These are phyloP conservation scores for Butastur rufipennis DNA, from an alignment of 2,113 vertebrate species.

Conservation along the genomic window DNA sequence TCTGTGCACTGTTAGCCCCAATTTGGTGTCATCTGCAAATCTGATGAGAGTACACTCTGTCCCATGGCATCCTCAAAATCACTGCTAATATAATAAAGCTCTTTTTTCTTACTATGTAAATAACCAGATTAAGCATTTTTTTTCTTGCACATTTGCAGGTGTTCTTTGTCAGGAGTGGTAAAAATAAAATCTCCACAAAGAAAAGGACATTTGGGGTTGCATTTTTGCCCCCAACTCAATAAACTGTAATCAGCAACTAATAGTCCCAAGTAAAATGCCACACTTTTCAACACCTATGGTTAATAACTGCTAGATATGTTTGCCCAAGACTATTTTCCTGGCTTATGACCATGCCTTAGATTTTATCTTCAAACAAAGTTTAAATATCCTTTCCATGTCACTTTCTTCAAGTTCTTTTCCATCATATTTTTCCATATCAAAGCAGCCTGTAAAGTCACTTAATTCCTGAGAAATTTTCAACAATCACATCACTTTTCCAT, in stretches of 20 bases:
- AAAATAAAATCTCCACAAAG: background rate
- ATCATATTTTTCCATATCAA: background rate
- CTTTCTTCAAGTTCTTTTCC: background rate
- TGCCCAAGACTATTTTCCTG: background rate
- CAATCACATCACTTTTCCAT: background rate
- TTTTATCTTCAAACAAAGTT: conserved; percentile 11
- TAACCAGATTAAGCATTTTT: background rate
- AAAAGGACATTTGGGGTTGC: background rate
- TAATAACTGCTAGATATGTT: background rate
- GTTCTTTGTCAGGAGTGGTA: background rate
- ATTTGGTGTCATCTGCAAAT: background rate
- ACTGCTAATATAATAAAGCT: background rate
- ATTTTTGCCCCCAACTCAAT: background rate
- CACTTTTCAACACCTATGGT: background rate
- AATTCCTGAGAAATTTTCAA: conserved; percentile 17
- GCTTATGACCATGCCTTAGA: background rate
- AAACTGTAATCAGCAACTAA: background rate
- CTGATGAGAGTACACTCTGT: background rate
- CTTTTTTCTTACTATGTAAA: background rate
- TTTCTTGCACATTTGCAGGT: background rate
- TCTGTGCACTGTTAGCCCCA: background rate
- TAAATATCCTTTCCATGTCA: background rate
- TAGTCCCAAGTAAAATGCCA: background rate
- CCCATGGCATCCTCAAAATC: background rate
- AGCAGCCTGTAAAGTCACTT: background rate